Evolutionary conservation across 2,113 vertebrate species (phyloP).

Genomic region (Sinocyclocheilus anshuiensis): DNA sequence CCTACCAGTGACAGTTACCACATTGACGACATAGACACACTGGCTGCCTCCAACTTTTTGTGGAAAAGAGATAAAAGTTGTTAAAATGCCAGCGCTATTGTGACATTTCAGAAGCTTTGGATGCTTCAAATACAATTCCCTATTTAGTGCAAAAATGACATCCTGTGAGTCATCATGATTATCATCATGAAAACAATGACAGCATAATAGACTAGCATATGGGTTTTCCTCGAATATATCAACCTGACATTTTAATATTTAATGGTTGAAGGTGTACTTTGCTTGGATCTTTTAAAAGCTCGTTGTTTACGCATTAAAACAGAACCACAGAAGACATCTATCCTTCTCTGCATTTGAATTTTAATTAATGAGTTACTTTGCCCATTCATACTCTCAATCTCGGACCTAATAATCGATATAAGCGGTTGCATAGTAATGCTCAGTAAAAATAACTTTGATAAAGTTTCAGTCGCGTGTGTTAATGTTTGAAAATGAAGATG

Average conservation of each 20-base stretch:
- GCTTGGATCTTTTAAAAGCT: background rate
- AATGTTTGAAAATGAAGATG: too few relatives aligned
- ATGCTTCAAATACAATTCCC: conserved; percentile 67
- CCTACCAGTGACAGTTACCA: conserved; percentile 57
- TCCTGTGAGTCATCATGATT: conserved; percentile 65
- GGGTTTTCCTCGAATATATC: background rate
- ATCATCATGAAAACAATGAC: conserved; percentile 61
- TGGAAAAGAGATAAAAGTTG: conserved; percentile 72
- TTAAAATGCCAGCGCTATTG: conserved; percentile 75
- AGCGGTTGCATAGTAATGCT: too few relatives aligned
- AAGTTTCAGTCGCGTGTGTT: too few relatives aligned
- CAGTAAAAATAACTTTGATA: too few relatives aligned
- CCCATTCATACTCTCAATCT: background rate
- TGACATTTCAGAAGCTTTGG: conserved; percentile 72
- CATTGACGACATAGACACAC: conserved; percentile 50
- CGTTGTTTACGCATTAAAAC: background rate
- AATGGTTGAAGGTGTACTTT: background rate
- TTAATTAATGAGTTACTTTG: background rate
- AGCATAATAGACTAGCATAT: conserved; percentile 34
- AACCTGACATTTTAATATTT: conserved; percentile 28
- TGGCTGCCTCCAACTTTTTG: conserved; percentile 65
- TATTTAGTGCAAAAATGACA: conserved; percentile 65
- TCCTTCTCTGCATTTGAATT: background rate
- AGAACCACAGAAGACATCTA: background rate
- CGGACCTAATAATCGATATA: too few relatives aligned